These are phyloP conservation scores for Tragulus kanchil DNA, from an alignment of 2,113 vertebrate species.

Conservation along the genomic window DNA sequence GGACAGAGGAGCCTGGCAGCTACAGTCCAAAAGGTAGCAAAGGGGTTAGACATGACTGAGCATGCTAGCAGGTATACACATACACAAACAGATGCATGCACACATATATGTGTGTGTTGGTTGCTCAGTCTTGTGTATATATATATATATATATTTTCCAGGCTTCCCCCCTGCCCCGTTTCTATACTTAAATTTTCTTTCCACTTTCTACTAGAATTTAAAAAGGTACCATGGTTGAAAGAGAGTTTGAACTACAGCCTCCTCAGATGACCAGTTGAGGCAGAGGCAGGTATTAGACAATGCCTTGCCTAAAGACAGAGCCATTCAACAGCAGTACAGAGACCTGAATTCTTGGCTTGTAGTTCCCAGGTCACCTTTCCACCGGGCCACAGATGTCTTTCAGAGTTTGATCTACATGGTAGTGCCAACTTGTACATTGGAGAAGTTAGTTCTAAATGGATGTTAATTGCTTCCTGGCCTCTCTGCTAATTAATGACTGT, in stretches of 20 bases:
- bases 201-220: not conserved
- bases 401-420: not conserved
- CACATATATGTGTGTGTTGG: no score
- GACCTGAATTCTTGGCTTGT: not conserved
- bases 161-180: not conserved
- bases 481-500: not conserved
- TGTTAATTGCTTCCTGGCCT: conserved; percentile 44
- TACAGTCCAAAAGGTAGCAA: not conserved
- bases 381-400: not conserved
- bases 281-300: not conserved
- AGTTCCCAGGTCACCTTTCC: not conserved
- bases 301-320: not conserved
- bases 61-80: not conserved
- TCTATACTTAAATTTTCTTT: not conserved
- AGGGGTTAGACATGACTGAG: not conserved
- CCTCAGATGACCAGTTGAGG: not conserved
- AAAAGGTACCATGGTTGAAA: not conserved
- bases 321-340: not conserved
- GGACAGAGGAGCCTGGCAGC: not conserved
- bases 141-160: not conserved
- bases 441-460: conserved; percentile 4
- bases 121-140: no score
- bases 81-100: not conserved
- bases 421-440: not conserved
- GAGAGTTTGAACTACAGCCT: not conserved